These are phyloP conservation scores for Lydus trimaculatus DNA, from an alignment of 2,888 invertebrate species.

Conservation along the genomic window DNA sequence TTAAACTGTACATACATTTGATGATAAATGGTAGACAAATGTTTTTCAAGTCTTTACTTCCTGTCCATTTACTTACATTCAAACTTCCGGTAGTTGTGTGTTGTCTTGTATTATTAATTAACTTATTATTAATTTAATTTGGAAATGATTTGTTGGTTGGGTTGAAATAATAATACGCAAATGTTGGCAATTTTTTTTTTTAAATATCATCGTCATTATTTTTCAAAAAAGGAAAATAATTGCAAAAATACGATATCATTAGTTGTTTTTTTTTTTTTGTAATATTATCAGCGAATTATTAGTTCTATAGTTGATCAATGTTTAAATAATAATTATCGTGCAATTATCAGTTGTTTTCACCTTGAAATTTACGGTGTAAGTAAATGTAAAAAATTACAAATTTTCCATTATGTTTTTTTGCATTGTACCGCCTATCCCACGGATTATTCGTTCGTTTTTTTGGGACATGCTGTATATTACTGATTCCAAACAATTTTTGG, in stretches of 20 bases:
- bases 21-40: not conserved
- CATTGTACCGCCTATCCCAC: too few species aligned
- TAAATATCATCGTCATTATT: too few species aligned
- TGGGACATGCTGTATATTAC: too few species aligned
- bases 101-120: constrained; percentile 1
- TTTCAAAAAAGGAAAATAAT: not conserved
- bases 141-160: too few species aligned
- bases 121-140: not conserved
- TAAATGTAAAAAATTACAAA: too few species aligned
- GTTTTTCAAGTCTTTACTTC: not conserved
- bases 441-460: too few species aligned
- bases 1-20: not conserved
- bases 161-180: not conserved
- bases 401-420: not conserved
- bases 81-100: not conserved
- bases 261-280: not conserved
- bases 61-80: constrained; percentile 6
- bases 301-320: not conserved
- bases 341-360: not conserved
- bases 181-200: too few species aligned
- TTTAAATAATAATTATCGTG: not conserved
- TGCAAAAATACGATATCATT: not conserved
- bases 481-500: too few species aligned
- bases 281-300: not conserved
- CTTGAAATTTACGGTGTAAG: constrained; percentile 23